Conservation (phyloP, 2,888 invertebrate genomes). For the Dendrolimus pini region DNA sequence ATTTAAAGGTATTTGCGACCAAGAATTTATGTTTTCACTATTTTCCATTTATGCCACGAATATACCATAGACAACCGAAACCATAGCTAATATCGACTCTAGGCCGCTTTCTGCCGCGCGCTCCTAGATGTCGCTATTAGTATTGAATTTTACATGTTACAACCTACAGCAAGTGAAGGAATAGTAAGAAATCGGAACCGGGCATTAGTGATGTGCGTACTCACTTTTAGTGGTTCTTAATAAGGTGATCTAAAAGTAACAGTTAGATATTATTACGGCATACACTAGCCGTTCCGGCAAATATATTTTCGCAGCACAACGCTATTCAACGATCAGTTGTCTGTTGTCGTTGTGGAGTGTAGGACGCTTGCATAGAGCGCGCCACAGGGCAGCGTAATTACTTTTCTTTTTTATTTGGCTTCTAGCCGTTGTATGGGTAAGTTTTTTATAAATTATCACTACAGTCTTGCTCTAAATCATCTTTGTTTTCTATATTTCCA, state of each 20-base stretch:
- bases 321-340: conserved; percentile 59
- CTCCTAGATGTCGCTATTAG: too few relatives aligned
- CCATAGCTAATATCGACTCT: too few relatives aligned
- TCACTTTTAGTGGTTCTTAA: too few relatives aligned
- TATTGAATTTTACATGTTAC: too few relatives aligned
- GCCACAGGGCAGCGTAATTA: conserved; percentile 52
- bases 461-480: not conserved
- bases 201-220: too few relatives aligned
- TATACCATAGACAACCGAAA: too few relatives aligned
- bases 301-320: conserved; percentile 50
- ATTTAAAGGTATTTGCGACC: too few relatives aligned
- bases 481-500: not conserved
- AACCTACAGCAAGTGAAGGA: too few relatives aligned
- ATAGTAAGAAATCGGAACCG: too few relatives aligned
- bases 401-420: conserved; percentile 77
- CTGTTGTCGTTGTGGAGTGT: conserved; percentile 42
- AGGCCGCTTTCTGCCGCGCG: too few relatives aligned
- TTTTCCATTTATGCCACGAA: too few relatives aligned
- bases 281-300: conserved; percentile 29
- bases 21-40: too few relatives aligned
- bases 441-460: conserved; percentile 20
- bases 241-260: conserved; percentile 6
- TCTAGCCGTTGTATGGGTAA: conserved; percentile 78
- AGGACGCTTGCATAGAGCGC: conserved; percentile 55
- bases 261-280: conserved; percentile 8